phyloP scores from a whole-genome alignment of 2,797 vertebrate genomes.

The Alexandromys oeconomus region DNA sequence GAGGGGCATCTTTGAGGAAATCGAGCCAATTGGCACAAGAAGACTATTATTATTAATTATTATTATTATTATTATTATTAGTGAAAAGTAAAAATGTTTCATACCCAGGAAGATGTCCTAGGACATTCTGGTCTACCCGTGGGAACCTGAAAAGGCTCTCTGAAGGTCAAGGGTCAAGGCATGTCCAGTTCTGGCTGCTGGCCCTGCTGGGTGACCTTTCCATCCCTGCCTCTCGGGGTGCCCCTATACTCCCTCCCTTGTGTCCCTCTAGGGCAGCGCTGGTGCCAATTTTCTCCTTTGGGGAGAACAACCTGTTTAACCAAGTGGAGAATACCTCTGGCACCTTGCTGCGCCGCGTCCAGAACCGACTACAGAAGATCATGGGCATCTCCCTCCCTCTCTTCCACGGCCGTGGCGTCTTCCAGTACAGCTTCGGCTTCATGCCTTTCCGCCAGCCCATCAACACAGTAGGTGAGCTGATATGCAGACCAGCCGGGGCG shows the following conservation, averaged over 20 bases:
- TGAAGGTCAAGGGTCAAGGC: neutral
- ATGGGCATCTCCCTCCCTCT: slow-evolving; percentile 95
- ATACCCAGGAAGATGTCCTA: neutral
- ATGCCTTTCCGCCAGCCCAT: slow-evolving; percentile 95
- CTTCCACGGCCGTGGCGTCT: slow-evolving; percentile 95
- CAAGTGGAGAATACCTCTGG: slow-evolving; percentile 93
- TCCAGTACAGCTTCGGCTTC: slow-evolving; percentile 96
- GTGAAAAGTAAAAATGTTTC: neutral
- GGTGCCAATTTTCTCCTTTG: slow-evolving; percentile 96
- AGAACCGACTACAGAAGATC: slow-evolving; percentile 92
- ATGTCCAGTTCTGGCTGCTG: neutral
- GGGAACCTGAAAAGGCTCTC: neutral
- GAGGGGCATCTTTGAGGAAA: neutral
- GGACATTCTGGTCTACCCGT: neutral
- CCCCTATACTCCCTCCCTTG: neutral
- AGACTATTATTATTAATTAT: neutral
- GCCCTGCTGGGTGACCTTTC: neutral
- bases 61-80: no score
- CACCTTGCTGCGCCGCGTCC: slow-evolving; percentile 91
- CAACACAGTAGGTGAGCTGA: slow-evolving; percentile 92
- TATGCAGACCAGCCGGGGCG: neutral
- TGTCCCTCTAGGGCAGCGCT: slow-evolving; percentile 89
- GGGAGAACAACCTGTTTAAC: slow-evolving; percentile 95
- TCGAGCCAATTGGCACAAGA: neutral
- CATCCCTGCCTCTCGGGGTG: neutral